Conservation (phyloP, 1,140 invertebrate species). For the Drosophila prosaltans region DNA sequence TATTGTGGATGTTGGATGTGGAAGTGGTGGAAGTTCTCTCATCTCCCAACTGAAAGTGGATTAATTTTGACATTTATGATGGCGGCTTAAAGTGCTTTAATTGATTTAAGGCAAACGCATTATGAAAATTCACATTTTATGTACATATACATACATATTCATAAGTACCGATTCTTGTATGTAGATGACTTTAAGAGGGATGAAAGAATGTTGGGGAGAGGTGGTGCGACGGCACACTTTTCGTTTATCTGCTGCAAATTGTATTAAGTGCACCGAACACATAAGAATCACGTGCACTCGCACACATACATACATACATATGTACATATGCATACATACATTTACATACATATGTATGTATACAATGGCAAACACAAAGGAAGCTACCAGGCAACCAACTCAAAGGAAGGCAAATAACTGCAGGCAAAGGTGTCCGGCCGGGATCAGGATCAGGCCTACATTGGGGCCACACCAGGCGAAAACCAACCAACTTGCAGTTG, state of each 20-base stretch:
- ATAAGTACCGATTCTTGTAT: not conserved
- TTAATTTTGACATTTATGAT: conserved; percentile 79
- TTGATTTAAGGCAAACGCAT: conserved; percentile 58
- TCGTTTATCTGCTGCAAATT: conserved; percentile 54
- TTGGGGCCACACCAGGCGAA: conserved; percentile 7
- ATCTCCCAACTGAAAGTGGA: conserved; percentile 65
- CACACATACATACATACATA: not conserved
- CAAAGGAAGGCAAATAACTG: conserved; percentile 27
- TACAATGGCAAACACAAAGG: conserved; percentile 8
- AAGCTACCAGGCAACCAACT: not conserved
- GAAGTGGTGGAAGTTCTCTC: conserved; percentile 16
- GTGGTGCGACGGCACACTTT: conserved; percentile 23
- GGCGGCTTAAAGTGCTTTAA: conserved; percentile 71
- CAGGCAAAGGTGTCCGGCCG: conserved; percentile 27
- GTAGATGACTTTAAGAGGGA: not conserved
- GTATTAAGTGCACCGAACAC: conserved; percentile 65
- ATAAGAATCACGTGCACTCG: conserved; percentile 65
- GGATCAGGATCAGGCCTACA: conserved; percentile 31
- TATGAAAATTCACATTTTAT: conserved; percentile 36
- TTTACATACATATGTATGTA: not conserved
- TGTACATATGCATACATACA: too few species aligned
- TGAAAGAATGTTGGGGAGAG: conserved; percentile 20
- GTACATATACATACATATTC: not conserved
- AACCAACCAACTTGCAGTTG: conserved; percentile 46
- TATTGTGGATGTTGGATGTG: too few species aligned